Base-by-base conservation (phyloP, 2,888 invertebrate genomes). In the Orthosia cruda region DNA sequence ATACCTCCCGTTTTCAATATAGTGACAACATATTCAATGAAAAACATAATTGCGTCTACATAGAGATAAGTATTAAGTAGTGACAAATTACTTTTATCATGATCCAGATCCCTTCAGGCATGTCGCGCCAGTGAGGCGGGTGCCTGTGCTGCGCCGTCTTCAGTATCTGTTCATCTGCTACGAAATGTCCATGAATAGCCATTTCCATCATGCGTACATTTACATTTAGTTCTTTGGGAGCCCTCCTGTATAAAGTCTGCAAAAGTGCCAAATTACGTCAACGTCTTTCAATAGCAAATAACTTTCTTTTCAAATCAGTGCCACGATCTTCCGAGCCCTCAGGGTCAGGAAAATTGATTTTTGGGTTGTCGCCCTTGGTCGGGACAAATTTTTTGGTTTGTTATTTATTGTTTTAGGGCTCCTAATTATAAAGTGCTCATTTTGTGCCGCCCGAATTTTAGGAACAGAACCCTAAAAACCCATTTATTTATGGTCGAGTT, bases 111-210 rank as follows among this genome's bases (percentile, higher is more conserved):
- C 88, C 76, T 0, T 65, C 20, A 0, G 94, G 2, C 55, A 84
- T 89, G 16, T 89, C 90, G 1, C 73, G 75, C 80, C 82, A 82
- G 0, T 61, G 83, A 66, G 87, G 91, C 54, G 55, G 87, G 23
- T 96, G 95, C 55, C 97, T 93, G 20, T 96, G 95, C 16, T 95
- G 80, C 0, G 97, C 97, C 0, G 94, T 91, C 52, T 89, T 88
- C 62, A 97, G 90, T 1, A 97, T 94, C 47, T 96, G 94, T 0
- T 97, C 97, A 61, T 97, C 97, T 0, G 97, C 95, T 1, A 97
- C 96, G n/a, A 94, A 89, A 88, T 97, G 97, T 0, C 98, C 98
- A 88, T 97, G 97, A 15, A 98, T 88, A 0, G 97, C 96, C 90
- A 98, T 93, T 87, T 98, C 98, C 26, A 97, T 67, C 89, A 97